phyloP scores from a whole-genome alignment of 1,140 invertebrate genomes.

The Coenobita brevimanus region DNA sequence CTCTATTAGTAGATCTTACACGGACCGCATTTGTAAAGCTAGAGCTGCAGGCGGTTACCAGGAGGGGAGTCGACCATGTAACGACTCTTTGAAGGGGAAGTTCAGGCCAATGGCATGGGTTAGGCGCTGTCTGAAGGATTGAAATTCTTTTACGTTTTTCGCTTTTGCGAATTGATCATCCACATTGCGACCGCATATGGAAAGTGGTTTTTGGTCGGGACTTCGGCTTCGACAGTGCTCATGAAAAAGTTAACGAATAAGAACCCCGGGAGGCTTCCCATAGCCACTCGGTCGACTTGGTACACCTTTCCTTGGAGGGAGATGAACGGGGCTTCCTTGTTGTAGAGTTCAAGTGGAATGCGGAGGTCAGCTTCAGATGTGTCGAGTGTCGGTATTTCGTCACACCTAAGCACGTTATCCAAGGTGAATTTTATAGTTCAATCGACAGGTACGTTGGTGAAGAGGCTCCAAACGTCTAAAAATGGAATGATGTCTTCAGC shows the following conservation, averaged over 20 bases:
- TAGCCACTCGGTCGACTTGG: neutral
- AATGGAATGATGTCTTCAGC: neutral
- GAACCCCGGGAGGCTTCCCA: neutral
- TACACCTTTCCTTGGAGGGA: neutral
- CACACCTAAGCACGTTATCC: neutral
- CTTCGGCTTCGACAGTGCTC: neutral
- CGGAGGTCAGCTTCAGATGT: neutral
- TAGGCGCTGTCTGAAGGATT: too few species aligned
- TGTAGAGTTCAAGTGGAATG: neutral
- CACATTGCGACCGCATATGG: too few species aligned
- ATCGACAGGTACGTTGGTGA: neutral
- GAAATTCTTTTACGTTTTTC: too few species aligned
- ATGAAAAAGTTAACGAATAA: neutral
- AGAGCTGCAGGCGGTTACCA: too few species aligned
- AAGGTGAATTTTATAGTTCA: neutral
- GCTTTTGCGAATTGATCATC: too few species aligned
- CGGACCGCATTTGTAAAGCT: too few species aligned
- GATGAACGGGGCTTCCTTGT: neutral
- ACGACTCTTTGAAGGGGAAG: too few species aligned
- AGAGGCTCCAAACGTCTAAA: neutral
- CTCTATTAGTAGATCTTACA: too few species aligned
- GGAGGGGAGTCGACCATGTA: too few species aligned
- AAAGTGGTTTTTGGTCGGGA: neutral
- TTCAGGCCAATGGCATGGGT: too few species aligned
- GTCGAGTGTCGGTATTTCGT: neutral